These are phyloP conservation scores for Cydia pomonella DNA, from an alignment of 1,140 invertebrate species.

Conservation along the genomic window DNA sequence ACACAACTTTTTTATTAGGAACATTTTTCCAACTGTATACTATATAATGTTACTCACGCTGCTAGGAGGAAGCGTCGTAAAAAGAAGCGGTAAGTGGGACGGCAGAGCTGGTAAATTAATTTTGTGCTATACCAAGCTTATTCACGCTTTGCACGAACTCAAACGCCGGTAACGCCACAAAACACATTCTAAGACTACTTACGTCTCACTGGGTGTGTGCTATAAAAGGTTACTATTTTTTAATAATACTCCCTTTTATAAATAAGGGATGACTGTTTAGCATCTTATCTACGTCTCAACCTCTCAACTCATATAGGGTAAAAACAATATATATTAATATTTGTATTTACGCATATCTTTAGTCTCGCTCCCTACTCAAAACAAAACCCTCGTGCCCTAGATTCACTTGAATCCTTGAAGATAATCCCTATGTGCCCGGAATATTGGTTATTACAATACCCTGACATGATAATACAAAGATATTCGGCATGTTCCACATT, in stretches of 20 bases:
- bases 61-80: constrained; percentile 26
- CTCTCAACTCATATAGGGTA: too few species aligned
- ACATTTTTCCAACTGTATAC: constrained; percentile 12
- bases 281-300: not conserved
- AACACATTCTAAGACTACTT: too few species aligned
- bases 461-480: not conserved
- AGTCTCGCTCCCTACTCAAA: not conserved
- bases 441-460: not conserved
- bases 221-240: too few species aligned
- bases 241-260: too few species aligned
- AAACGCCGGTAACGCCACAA: constrained; percentile 6
- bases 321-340: not conserved
- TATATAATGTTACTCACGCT: constrained; percentile 28
- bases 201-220: too few species aligned
- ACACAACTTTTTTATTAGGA: not conserved
- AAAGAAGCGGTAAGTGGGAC: constrained; percentile 29
- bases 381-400: not conserved
- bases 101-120: constrained; percentile 15
- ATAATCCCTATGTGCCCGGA: not conserved
- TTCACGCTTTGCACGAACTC: constrained; percentile 32
- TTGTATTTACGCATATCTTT: not conserved
- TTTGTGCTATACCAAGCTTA: not conserved
- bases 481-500: not conserved
- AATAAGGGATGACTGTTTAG: too few species aligned
- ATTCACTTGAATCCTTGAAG: not conserved